Conservation (phyloP, 1,140 invertebrate genomes). For the Meloidogyne exigua region DNA sequence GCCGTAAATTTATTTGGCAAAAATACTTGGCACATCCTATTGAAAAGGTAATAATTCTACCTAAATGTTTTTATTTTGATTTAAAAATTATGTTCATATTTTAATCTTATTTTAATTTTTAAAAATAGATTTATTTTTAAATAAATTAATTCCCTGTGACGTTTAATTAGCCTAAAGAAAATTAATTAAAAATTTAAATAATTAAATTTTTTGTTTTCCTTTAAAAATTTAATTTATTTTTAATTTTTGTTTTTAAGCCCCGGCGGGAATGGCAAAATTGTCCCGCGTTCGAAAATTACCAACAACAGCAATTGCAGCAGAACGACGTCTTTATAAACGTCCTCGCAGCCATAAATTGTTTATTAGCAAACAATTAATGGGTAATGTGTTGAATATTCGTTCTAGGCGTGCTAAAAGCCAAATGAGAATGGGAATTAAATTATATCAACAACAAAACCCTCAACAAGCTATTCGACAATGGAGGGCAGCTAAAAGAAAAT, state of each 20-base stretch:
- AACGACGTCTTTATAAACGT: background rate
- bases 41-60: background rate
- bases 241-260: background rate
- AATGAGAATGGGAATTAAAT: slow-evolving; percentile 58
- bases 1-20: background rate
- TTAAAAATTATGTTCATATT: too few relatives aligned
- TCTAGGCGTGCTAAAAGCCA: slow-evolving; percentile 47
- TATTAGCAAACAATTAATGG: slow-evolving; percentile 17
- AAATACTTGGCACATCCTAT: background rate
- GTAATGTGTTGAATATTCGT: slow-evolving; percentile 41
- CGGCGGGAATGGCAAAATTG: slow-evolving; percentile 10
- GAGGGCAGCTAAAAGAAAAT: slow-evolving; percentile 46
- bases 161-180: too few relatives aligned
- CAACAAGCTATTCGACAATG: slow-evolving; percentile 60
- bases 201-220: background rate
- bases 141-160: too few relatives aligned
- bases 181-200: too few relatives aligned
- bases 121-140: too few relatives aligned
- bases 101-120: too few relatives aligned
- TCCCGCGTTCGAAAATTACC: background rate
- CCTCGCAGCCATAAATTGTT: background rate
- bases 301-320: background rate
- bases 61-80: too few relatives aligned
- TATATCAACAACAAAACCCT: slow-evolving; percentile 61
- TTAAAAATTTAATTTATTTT: background rate